Base-by-base conservation (phyloP, 2,113 vertebrate genomes). In the Brachyistius frenatus region DNA sequence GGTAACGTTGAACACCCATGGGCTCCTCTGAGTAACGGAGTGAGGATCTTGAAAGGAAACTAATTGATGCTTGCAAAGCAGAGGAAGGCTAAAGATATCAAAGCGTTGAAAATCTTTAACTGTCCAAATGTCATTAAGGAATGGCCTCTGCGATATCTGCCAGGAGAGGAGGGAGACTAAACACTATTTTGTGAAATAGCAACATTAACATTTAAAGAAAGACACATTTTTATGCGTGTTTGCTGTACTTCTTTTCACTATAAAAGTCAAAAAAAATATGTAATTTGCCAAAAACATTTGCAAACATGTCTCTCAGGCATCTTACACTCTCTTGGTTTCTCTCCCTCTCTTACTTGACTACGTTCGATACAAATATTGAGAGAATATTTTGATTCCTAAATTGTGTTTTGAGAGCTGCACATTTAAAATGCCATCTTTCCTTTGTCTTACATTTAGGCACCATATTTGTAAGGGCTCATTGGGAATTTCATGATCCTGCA, bases 401-500 rank as follows among this genome's bases (percentile, higher is more conserved):
- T 56, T 47, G 31, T 15, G 30, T 56, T 62, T 65, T 31, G 7
- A 35, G 36, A 81, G 31, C 7, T 32, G 47, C 46, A 53, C 41
- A 77, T 81, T 77, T 74, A 57, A 33, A 79, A 55, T 44, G 64
- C 54, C 60, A 16, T 23, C 8, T 1, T 5, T 63, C 23, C 66
- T 56, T 46, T 49, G 6, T 63, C 16, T 30, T 33, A 8, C 41
- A 77, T 78, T 65, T 58, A 56, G 63, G 44, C 54, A 39, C 53
- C 65, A 33, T 14, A 74, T 73, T 39, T 71, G 55, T 52, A 62
- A 63, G 31, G 70, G 68, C 80, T 86, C 76, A 71, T 65, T 88
- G 52, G 39, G 32, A 74, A 52, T 78, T 69, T 73, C 86, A 87
- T 86, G 84, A 82, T 68, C 71, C 72, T 62, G 57, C 23, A 31